These are phyloP conservation scores for Eupithecia abbreviata DNA, from an alignment of 2,888 invertebrate species.

Conservation along the genomic window DNA sequence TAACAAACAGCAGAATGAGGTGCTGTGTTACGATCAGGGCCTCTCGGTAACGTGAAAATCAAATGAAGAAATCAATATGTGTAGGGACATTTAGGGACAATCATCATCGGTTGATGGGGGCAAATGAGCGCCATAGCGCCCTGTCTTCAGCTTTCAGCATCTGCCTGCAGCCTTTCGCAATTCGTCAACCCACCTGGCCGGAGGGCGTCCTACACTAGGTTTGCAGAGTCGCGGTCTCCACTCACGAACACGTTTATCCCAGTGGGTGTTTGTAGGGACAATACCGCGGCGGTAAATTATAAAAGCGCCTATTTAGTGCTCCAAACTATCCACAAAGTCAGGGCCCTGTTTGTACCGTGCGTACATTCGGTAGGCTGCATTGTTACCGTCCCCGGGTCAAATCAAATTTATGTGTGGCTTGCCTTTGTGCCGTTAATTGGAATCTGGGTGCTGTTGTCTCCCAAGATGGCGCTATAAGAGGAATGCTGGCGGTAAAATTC, in stretches of 20 bases:
- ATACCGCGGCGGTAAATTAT: not conserved
- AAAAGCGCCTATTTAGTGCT: not conserved
- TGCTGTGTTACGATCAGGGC: not conserved
- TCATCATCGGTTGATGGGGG: too few species aligned
- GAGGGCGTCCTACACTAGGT: too few species aligned
- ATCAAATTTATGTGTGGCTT: conserved; percentile 29
- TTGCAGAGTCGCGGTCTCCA: too few species aligned
- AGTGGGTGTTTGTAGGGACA: too few species aligned
- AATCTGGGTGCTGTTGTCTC: conserved; percentile 23
- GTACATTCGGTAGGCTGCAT: conserved; percentile 19
- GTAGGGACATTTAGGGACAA: too few species aligned
- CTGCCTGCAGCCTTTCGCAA: too few species aligned
- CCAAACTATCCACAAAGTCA: not conserved
- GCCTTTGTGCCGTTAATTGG: conserved; percentile 34
- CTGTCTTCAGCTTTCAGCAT: too few species aligned
- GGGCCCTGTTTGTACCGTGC: not conserved
- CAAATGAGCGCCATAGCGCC: too few species aligned
- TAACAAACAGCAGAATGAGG: not conserved
- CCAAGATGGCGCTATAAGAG: conserved; percentile 21
- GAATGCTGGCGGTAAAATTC: not conserved
- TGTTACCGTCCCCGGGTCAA: conserved; percentile 25
- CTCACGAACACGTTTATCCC: too few species aligned
- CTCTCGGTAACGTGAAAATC: too few species aligned
- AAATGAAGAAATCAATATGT: too few species aligned
- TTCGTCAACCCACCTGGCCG: too few species aligned